phyloP scores from a whole-genome alignment of 64 coral and sea anemone species.

The Montipora foliosa region DNA sequence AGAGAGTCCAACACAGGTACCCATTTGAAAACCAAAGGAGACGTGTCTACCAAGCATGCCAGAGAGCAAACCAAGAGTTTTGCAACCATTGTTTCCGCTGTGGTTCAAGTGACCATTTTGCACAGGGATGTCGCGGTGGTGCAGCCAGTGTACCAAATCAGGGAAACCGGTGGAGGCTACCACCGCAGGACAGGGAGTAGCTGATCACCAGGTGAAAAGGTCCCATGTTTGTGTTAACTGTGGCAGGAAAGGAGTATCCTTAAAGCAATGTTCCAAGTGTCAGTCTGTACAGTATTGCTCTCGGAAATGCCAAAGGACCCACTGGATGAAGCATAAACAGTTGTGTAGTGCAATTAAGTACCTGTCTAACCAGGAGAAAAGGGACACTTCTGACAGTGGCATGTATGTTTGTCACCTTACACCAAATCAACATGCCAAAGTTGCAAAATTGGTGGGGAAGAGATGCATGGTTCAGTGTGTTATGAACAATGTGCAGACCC shows the following conservation, averaged over 20 bases:
- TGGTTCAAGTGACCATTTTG: no score
- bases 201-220: neutral
- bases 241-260: conserved; percentile 13
- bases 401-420: conserved; percentile 25
- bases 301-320: neutral
- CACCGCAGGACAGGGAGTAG: conserved; percentile 79
- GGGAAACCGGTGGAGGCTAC: conserved; percentile 67
- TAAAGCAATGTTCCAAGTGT: conserved; percentile 35
- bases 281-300: conserved; percentile 40
- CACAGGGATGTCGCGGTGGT: neutral
- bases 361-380: conserved; percentile 3
- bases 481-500: neutral
- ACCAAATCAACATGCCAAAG: conserved; percentile 11
- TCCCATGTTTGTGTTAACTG: conserved; percentile 63
- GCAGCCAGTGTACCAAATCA: neutral
- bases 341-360: conserved; percentile 14
- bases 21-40: conserved; percentile 4
- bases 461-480: conserved; percentile 26
- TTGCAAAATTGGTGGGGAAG: conserved; percentile 18
- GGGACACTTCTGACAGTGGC: neutral
- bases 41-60: conserved; percentile 6
- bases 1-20: neutral
- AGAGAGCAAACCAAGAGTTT: conserved; percentile 18
- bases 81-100: conserved; percentile 41
- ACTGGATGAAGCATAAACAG: neutral